Conservation (phyloP, 2,113 vertebrate genomes). For the Tachycineta bicolor region DNA sequence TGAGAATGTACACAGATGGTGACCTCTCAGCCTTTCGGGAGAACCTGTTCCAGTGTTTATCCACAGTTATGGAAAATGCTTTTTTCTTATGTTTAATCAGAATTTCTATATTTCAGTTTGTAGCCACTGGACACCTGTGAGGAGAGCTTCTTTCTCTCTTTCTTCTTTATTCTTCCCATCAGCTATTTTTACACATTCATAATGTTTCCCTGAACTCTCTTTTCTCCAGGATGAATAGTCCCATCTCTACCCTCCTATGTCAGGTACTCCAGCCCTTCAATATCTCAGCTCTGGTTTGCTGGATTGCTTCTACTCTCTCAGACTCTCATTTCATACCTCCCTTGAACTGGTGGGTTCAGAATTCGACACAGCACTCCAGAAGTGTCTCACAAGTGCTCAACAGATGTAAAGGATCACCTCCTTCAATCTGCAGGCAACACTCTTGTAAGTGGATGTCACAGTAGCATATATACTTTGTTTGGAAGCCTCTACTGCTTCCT, state of each 20-base stretch:
- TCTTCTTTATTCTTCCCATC: not conserved
- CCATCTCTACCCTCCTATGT: not conserved
- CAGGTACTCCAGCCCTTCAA: not conserved
- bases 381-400: not conserved
- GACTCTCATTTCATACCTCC: not conserved
- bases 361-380: not conserved
- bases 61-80: fast-evolving
- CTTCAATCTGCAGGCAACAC: not conserved
- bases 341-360: not conserved
- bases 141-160: not conserved
- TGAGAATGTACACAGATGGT: not conserved
- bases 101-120: not conserved
- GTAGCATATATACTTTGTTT: not conserved
- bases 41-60: not conserved
- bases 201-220: not conserved
- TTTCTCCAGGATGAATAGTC: not conserved
- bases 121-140: not conserved
- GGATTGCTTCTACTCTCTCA: not conserved
- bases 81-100: not conserved
- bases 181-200: not conserved
- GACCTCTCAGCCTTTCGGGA: fast-evolving
- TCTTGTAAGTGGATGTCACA: not conserved
- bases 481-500: not conserved
- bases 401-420: not conserved
- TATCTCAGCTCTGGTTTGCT: not conserved